Evolutionary conservation across 2,113 vertebrate genomes (phyloP), one percentile per base, ranked within the genome.

Genomic region (Rutilus rutilus): DNA sequence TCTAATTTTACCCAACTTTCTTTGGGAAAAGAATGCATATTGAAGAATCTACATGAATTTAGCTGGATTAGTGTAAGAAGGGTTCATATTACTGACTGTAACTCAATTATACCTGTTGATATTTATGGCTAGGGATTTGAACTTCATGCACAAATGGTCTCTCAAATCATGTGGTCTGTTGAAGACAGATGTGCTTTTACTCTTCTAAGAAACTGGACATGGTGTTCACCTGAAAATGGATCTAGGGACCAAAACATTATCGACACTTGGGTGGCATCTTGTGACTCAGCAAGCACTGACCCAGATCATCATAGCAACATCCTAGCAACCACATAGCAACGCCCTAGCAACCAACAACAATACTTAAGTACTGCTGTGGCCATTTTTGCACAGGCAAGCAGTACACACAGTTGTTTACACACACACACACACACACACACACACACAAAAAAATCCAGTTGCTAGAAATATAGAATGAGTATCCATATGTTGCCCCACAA

Each of bases 31-130:
- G 21, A 83, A 19, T 73, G 50, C 50, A 73, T 19, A 83, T 45
- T 47, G 60, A 65, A 81, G 65, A 47, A 50, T 71, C 47, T 73
- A 73, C 30, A 57, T 59, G 6, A 33, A 83, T 82, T 82, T 69
- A 82, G 62, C 25, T 69, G n/a, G 42, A 33, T 82, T 71, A n/a
- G 12, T 71, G 62, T 65, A 14, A 82, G 17, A 45, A 33, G 7
- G 39, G 81, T 27, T 17, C 81, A 85, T 87, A 85, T 89, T 87
- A 76, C 85, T 83, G 45, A 42, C 50, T 78, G 10, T 23, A 17
- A 47, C 75, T 78, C 50, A 52, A 47, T 76, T 76, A 45, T 42
- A 54, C 25, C 10, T 78, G 75, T 33, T 57, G 50, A 54, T 78
- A 78, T 57, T 78, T 47, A 27, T 75, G 71, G 71, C 39, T 47